Evolutionary conservation across 2,888 invertebrate genomes (phyloP).

Genomic region (Netelia inedita): DNA sequence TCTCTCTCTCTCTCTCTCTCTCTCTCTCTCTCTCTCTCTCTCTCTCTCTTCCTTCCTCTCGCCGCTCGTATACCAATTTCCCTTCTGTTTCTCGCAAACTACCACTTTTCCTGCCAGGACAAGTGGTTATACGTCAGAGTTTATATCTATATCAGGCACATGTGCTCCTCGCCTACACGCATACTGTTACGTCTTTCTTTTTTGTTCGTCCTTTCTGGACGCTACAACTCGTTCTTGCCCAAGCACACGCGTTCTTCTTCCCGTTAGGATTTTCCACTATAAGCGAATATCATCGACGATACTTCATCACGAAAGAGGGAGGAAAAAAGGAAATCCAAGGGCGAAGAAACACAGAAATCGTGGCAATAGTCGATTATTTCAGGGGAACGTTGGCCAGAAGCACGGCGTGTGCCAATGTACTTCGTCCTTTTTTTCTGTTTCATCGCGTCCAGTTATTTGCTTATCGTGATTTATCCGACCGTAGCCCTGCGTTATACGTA

Average conservation of each 20-base stretch:
- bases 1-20: conserved; percentile 1
- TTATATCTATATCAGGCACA: conserved; percentile 28
- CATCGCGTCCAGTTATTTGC: conserved; percentile 58
- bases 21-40: neutral
- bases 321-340: neutral
- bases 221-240: conserved; percentile 20
- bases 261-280: conserved; percentile 11
- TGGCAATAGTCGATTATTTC: conserved; percentile 53
- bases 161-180: neutral
- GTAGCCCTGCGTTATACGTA: conserved; percentile 45
- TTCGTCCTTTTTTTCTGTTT: conserved; percentile 35
- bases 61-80: no score
- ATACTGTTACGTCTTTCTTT: conserved; percentile 5
- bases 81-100: neutral
- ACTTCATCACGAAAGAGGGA: conserved; percentile 11
- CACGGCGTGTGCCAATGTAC: conserved; percentile 29
- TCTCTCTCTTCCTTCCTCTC: conserved; percentile 2
- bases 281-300: conserved; percentile 40
- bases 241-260: neutral
- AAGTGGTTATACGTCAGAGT: neutral
- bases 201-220: neutral
- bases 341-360: conserved; percentile 15
- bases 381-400: conserved; percentile 19
- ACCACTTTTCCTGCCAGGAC: neutral
- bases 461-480: conserved; percentile 62